Conservation (phyloP, 2,113 vertebrate species). For the Engraulis encrasicolus region DNA sequence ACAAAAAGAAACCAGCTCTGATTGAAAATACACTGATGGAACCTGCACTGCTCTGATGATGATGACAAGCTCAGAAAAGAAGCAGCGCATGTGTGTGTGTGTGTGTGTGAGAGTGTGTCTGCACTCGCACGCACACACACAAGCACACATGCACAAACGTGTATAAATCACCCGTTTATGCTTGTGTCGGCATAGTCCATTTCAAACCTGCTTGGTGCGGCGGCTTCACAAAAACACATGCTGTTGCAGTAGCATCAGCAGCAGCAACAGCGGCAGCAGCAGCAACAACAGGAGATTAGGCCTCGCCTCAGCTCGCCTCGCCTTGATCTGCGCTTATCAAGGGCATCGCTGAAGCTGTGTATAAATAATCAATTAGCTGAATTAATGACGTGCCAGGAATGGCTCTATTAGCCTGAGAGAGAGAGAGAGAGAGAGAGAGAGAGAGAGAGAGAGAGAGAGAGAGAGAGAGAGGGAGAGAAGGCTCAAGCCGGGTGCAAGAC, state of each 20-base stretch:
- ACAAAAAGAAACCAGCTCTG: neutral
- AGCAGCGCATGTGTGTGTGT: too few relatives aligned
- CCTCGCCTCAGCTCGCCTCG: neutral
- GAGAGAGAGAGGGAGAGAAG: too few relatives aligned
- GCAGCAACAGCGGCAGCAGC: neutral
- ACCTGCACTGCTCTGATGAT: neutral
- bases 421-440: too few relatives aligned
- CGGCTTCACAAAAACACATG: too few relatives aligned
- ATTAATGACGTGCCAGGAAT: neutral
- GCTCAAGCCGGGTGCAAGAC: too few relatives aligned
- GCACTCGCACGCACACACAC: too few relatives aligned
- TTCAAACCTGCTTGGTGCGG: too few relatives aligned
- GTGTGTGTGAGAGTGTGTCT: too few relatives aligned
- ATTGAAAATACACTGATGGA: neutral
- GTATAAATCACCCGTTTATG: too few relatives aligned
- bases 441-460: too few relatives aligned
- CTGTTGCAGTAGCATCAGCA: too few relatives aligned
- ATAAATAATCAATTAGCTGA: slow-evolving; percentile 6
- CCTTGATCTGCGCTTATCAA: neutral
- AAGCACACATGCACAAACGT: too few relatives aligned
- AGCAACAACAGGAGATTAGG: neutral
- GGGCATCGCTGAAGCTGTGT: neutral
- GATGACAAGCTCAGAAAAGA: neutral
- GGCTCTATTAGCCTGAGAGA: neutral
- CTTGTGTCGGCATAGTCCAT: neutral